Evolutionary conservation across 2,888 invertebrate genomes (phyloP), one percentile per base, ranked within the genome.

Genomic region (Drosophila multiciliata): DNA sequence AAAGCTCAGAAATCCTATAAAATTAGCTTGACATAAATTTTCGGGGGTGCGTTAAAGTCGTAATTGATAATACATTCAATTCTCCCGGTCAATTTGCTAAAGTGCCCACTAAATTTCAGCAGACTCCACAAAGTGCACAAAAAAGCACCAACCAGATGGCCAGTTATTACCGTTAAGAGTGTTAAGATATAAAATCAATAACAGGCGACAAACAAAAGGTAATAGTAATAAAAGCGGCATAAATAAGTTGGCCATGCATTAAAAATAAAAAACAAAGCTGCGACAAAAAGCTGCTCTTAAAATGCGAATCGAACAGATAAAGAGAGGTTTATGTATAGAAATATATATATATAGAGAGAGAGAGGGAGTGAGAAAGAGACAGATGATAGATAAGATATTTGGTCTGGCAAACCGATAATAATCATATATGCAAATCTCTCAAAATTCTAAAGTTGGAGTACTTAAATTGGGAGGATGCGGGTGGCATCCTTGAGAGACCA

Each of bases 161-260:
- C 62, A 60, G 73, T 67, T 78, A 70, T 75, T 79, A 66, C 67
- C 71, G 73, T 70, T 87, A 68, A 69, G 79, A 73, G 54, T 69
- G 73, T 67, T 73, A 69, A 85, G 88, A 87, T 82, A 87, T 78
- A 85, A 85, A 83, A 87, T 85, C 82, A 84, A 87, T 82, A 87
- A 66, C 81, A 64, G 48, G 52, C 69, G 60, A 55, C 59, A 70
- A 54, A 50, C 70, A 55, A 33, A 54, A 50, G 50, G 57, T 61
- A 66, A 55, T 36, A 55, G 65, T 52, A 53, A 80, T 84, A 83
- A 84, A 84, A 89, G 87, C 81, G 70, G 75, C 75, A 84, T 89
- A 84, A 88, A 88, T 80, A 85, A 73, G 70, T 83, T 59, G 71
- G 57, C 78, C 54, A 60, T 40, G 40, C 57, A 57, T 53, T 65